Percentiles rank a stretch among this genome's conserved stretches.
Evolutionary conservation across 92 coral and sea anemone genomes (phyloP).

Genomic region (Hydrozoanthus gracilis): DNA sequence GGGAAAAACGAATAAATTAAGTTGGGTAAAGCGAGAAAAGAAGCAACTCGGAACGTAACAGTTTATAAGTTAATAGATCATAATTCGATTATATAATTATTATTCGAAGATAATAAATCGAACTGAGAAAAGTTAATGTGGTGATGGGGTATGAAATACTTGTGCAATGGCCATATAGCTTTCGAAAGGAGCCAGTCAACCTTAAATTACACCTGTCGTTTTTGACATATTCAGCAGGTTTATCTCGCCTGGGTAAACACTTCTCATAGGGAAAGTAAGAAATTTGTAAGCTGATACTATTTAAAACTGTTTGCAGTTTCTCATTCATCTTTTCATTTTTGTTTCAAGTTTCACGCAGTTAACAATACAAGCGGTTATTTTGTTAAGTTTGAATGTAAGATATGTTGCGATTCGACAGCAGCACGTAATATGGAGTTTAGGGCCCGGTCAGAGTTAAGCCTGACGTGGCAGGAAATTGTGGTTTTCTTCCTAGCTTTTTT

Average conservation of each 20-base stretch:
- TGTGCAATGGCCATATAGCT: too few species aligned
- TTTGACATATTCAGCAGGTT: slow-evolving; percentile 31
- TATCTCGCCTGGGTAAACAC: background rate
- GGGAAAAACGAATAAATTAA: too few species aligned
- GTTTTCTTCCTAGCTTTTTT: background rate
- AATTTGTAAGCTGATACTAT: background rate
- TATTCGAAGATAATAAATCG: too few species aligned
- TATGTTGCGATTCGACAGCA: background rate
- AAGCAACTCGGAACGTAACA: too few species aligned
- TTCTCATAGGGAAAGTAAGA: background rate
- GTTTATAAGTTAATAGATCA: too few species aligned
- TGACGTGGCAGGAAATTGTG: slow-evolving; percentile 31
- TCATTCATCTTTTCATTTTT: background rate
- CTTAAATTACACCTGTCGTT: background rate
- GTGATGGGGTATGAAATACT: too few species aligned
- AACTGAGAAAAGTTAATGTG: too few species aligned
- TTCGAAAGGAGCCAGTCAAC: background rate
- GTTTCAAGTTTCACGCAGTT: background rate
- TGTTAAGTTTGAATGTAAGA: too few species aligned
- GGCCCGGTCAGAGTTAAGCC: background rate
- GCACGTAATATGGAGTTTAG: background rate
- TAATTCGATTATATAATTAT: too few species aligned
- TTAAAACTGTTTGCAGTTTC: background rate
- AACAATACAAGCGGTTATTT: background rate
- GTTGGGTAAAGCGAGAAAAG: too few species aligned